Evolutionary conservation across 2,888 invertebrate genomes (phyloP).

Genomic region (Caenorhabditis sinica): DNA sequence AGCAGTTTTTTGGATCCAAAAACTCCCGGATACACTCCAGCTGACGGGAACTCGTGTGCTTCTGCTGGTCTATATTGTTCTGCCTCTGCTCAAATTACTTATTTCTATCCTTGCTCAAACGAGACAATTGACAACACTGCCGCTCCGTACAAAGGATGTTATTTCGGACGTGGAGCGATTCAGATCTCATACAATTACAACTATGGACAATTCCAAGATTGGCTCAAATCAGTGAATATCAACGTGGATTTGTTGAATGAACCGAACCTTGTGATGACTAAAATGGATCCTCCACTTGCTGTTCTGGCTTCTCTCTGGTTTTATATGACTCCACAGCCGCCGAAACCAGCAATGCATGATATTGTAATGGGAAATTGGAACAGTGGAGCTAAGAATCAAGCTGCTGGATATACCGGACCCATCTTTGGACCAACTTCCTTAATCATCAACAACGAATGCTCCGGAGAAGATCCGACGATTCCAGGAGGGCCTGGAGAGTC

Average conservation of each 20-base stretch:
- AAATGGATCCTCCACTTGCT: conserved; percentile 80
- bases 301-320: conserved; percentile 81
- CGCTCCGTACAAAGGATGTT: conserved; percentile 74
- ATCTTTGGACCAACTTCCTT: conserved; percentile 80
- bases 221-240: conserved; percentile 71
- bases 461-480: conserved; percentile 76
- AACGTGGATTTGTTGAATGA: conserved; percentile 73
- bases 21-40: conserved; percentile 75
- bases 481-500: conserved; percentile 80
- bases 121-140: conserved; percentile 41
- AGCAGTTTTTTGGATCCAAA: conserved; percentile 73
- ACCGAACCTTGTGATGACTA: conserved; percentile 78
- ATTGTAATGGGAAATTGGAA: conserved; percentile 82
- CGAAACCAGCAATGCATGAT: conserved; percentile 84
- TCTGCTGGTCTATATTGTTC: conserved; percentile 74
- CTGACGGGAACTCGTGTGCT: conserved; percentile 74
- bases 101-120: conserved; percentile 76
- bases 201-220: conserved; percentile 80
- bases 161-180: conserved; percentile 80
- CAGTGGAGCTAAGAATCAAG: conserved; percentile 69
- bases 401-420: conserved; percentile 75
- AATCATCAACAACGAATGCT: conserved; percentile 80
- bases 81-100: conserved; percentile 71
- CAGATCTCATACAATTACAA: conserved; percentile 82
- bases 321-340: conserved; percentile 84